Percentiles rank a stretch among this genome's conserved stretches.
These are phyloP conservation scores for Tinea trinotella DNA, from an alignment of 2,888 invertebrate species.

Conservation along the genomic window DNA sequence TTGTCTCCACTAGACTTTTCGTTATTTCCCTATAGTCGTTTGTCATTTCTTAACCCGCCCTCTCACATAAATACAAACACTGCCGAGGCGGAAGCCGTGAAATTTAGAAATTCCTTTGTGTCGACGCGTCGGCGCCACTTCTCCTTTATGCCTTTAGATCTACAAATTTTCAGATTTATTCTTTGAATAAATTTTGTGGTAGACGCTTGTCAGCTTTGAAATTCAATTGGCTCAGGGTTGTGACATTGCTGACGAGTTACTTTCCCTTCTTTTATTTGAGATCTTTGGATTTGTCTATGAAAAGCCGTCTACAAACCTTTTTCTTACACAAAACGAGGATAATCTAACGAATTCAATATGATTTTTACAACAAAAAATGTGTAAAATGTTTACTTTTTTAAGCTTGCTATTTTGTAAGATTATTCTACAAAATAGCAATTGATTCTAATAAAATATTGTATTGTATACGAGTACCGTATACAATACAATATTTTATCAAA, in stretches of 20 bases:
- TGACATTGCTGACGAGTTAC: slow-evolving; percentile 64
- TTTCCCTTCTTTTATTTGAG: slow-evolving; percentile 48
- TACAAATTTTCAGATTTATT: slow-evolving; percentile 73
- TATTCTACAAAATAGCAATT: too few relatives aligned
- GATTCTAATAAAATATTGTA: too few relatives aligned
- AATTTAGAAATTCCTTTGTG: slow-evolving; percentile 72
- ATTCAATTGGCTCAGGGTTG: slow-evolving; percentile 67
- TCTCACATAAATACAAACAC: slow-evolving; percentile 66
- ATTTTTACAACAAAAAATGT: neutral
- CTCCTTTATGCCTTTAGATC: slow-evolving; percentile 66
- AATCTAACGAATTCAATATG: neutral
- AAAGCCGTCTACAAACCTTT: slow-evolving; percentile 20
- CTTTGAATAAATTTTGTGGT: slow-evolving; percentile 72
- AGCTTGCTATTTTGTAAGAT: too few relatives aligned
- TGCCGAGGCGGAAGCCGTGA: slow-evolving; percentile 65
- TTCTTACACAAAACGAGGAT: neutral
- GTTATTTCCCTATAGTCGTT: slow-evolving; percentile 48
- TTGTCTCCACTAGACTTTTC: slow-evolving; percentile 28
- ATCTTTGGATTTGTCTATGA: slow-evolving; percentile 34
- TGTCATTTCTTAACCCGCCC: slow-evolving; percentile 63
- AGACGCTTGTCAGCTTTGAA: slow-evolving; percentile 67
- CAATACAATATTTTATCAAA: neutral
- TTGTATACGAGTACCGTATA: too few relatives aligned
- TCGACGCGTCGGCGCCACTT: slow-evolving; percentile 63
- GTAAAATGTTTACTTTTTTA: neutral